Evolutionary conservation across 2,888 invertebrate species (phyloP).

Genomic region (Encarsia formosa): DNA sequence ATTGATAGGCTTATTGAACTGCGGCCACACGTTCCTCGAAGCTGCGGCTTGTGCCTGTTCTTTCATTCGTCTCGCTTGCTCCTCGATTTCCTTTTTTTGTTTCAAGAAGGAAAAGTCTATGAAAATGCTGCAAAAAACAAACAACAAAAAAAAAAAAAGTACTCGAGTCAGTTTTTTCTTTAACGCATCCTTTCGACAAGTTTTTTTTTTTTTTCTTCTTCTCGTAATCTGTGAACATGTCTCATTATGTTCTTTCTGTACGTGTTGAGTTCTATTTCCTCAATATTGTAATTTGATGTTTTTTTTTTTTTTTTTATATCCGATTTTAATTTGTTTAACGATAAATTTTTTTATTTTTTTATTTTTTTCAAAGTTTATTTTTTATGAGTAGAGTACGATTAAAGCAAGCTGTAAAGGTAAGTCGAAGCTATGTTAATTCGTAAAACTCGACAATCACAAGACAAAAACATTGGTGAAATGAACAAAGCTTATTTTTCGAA

Average conservation of each 20-base stretch:
- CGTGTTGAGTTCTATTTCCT: too few species aligned
- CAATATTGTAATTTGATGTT: not conserved
- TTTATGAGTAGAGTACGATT: too few species aligned
- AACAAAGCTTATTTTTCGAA: too few species aligned
- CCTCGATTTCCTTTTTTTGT: conserved; percentile 64
- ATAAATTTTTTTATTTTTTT: too few species aligned
- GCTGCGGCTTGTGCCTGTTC: conserved; percentile 47
- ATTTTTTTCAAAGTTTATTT: too few species aligned
- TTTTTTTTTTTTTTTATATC: not conserved
- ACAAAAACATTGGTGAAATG: too few species aligned
- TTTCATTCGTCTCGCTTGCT: conserved; percentile 57
- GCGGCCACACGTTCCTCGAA: conserved; percentile 50
- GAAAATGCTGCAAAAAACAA: conserved; percentile 70
- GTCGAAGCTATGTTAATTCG: too few species aligned
- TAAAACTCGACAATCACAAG: too few species aligned
- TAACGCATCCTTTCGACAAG: not conserved
- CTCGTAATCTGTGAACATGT: not conserved
- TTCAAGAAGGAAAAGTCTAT: conserved; percentile 79
- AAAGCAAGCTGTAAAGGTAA: too few species aligned
- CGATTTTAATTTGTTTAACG: too few species aligned
- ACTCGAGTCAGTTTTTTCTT: conserved; percentile 15
- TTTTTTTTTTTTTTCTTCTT: not conserved
- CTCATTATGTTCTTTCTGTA: too few species aligned
- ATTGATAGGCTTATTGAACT: conserved; percentile 47
- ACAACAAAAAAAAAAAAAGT: conserved; percentile 32